phyloP scores from a whole-genome alignment of 2,797 vertebrate species.

The Pelochelys cantorii region DNA sequence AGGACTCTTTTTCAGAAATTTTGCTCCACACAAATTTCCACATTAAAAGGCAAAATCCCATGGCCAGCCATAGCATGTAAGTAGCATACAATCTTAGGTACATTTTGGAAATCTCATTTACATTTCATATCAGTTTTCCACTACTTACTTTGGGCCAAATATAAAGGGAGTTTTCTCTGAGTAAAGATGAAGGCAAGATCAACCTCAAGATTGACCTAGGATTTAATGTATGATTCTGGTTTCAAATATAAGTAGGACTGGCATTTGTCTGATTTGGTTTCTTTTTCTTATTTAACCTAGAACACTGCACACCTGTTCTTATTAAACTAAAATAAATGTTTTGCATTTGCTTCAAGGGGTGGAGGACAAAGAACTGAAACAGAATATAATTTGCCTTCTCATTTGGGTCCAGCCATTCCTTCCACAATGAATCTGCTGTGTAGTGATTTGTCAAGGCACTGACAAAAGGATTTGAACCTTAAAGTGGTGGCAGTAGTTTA shows the following conservation, averaged over 20 bases:
- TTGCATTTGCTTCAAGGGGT: neutral
- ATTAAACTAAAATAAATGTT: neutral
- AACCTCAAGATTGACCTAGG: neutral
- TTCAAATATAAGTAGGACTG: neutral
- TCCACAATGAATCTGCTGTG: constrained; percentile 12
- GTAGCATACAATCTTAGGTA: neutral
- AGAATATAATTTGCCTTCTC: constrained; percentile 26
- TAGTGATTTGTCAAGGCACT: constrained; percentile 10
- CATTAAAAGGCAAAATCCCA: neutral
- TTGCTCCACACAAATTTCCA: neutral
- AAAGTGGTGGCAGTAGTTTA: constrained; percentile 39
- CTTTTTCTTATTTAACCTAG: neutral
- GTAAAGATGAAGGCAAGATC: neutral
- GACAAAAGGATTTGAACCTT: constrained; percentile 32
- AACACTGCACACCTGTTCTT: neutral
- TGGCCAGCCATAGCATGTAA: neutral
- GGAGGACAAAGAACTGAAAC: neutral
- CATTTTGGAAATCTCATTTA: neutral
- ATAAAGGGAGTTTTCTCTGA: neutral
- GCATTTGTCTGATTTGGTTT: neutral
- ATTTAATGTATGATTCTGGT: neutral
- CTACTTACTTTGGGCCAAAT: neutral
- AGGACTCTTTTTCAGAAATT: fast-evolving
- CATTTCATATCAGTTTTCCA: neutral
- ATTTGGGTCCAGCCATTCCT: constrained; percentile 17